phyloP scores from a whole-genome alignment of 1,140 invertebrate genomes.

The Monochamus saltuarius region DNA sequence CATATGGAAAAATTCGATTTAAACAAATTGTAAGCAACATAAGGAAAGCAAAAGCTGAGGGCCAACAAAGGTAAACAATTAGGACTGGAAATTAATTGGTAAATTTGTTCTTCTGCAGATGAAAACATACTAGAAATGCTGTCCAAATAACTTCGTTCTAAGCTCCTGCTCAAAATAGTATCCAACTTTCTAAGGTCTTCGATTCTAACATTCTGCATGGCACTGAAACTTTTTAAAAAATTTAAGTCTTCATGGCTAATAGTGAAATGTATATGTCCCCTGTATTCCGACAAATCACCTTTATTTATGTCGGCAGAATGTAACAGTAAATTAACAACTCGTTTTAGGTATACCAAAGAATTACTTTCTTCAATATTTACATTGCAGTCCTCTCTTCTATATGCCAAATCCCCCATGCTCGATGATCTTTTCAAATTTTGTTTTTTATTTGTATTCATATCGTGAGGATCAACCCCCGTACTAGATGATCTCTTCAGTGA shows the following conservation, averaged over 20 bases:
- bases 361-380: slow-evolving; percentile 4
- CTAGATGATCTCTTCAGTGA: slow-evolving; percentile 8
- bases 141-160: slow-evolving; percentile 18
- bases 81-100: neutral
- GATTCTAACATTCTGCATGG: slow-evolving; percentile 11
- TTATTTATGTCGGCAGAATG: slow-evolving; percentile 19
- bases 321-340: slow-evolving; percentile 19
- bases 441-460: slow-evolving; percentile 1
- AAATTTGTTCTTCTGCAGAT: slow-evolving; percentile 16
- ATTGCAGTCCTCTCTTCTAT: slow-evolving; percentile 1
- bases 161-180: slow-evolving; percentile 25
- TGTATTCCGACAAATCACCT: slow-evolving; percentile 10
- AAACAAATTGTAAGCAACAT: slow-evolving; percentile 21
- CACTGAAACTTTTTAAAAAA: slow-evolving; percentile 22
- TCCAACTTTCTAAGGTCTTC: slow-evolving; percentile 27
- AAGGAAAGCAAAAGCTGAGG: slow-evolving; percentile 15
- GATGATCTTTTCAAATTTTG: slow-evolving; percentile 1
- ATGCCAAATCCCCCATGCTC: neutral
- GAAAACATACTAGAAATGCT: slow-evolving; percentile 12
- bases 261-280: slow-evolving; percentile 22
- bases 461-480: neutral
- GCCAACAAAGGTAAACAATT: slow-evolving; percentile 19
- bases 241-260: slow-evolving; percentile 19
- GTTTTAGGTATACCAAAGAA: slow-evolving; percentile 17
- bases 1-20: slow-evolving; percentile 26